These are phyloP conservation scores for Nymphalis c-album DNA, from an alignment of 2,888 invertebrate species.

Conservation along the genomic window DNA sequence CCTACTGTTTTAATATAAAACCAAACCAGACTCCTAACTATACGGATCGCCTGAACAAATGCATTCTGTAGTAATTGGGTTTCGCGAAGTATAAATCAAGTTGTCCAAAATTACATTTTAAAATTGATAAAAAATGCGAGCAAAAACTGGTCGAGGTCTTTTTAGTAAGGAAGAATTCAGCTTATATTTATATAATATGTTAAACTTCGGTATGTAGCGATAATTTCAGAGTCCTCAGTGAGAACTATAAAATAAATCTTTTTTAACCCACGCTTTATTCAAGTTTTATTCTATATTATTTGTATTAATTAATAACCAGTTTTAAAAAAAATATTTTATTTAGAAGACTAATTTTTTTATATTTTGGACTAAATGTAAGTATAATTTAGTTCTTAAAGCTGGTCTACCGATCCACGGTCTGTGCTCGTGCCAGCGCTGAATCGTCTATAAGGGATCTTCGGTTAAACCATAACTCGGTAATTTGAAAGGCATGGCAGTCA, in stretches of 20 bases:
- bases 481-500: too few relatives aligned
- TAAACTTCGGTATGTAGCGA: not conserved
- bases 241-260: not conserved
- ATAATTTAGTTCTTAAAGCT: too few relatives aligned
- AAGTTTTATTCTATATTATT: not conserved
- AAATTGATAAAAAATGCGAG: constrained; percentile 15
- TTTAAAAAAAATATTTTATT: too few relatives aligned
- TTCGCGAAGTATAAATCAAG: constrained; percentile 27
- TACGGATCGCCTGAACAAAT: constrained; percentile 5
- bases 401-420: too few relatives aligned
- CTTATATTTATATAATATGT: constrained; percentile 9
- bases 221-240: constrained; percentile 20
- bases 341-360: too few relatives aligned
- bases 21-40: constrained; percentile 9
- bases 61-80: constrained; percentile 22
- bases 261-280: not conserved
- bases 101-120: constrained; percentile 26
- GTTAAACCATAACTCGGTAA: too few relatives aligned
- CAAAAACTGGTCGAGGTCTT: constrained; percentile 25
- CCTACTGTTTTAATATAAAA: not conserved
- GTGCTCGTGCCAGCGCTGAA: too few relatives aligned
- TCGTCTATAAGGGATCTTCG: too few relatives aligned
- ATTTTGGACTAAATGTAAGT: too few relatives aligned
- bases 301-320: too few relatives aligned
- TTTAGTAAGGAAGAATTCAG: constrained; percentile 9